A percentile compares a stretch with the other conserved stretches of the same genome.
Evolutionary conservation across 2,888 invertebrate species (phyloP).

Genomic region (Hypselothyrea guttata): DNA sequence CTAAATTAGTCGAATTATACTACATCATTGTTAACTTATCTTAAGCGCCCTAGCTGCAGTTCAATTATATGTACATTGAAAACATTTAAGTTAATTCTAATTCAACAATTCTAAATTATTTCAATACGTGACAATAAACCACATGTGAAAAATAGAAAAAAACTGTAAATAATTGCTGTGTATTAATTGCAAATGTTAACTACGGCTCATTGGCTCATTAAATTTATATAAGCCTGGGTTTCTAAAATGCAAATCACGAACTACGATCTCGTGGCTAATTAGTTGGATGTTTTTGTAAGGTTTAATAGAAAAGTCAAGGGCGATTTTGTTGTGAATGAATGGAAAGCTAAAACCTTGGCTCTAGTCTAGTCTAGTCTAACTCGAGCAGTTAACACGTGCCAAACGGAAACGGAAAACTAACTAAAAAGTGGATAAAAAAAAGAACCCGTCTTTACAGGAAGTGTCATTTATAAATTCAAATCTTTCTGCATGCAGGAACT

Average conservation of each 20-base stretch:
- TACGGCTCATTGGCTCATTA: conserved; percentile 5
- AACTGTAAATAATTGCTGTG: neutral
- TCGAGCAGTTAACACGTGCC: no score
- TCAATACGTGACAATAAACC: conserved; percentile 44
- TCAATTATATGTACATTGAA: conserved; percentile 8
- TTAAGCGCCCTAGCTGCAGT: conserved; percentile 37
- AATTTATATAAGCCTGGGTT: neutral
- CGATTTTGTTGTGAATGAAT: conserved; percentile 30
- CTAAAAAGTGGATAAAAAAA: conserved; percentile 27
- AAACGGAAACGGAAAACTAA: conserved; percentile 41
- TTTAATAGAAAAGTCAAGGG: conserved; percentile 54
- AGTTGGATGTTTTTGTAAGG: conserved; percentile 26
- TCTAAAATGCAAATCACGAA: conserved; percentile 42
- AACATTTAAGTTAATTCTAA: conserved; percentile 25
- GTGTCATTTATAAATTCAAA: neutral
- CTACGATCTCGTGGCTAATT: conserved; percentile 36
- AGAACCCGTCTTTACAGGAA: conserved; percentile 49
- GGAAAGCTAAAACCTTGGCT: conserved; percentile 54
- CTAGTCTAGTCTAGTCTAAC: conserved; percentile 19
- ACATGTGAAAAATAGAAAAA: conserved; percentile 20
- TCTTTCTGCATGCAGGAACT: conserved; percentile 4
- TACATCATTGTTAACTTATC: conserved; percentile 16
- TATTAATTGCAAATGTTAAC: conserved; percentile 3
- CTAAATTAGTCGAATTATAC: conserved; percentile 17
- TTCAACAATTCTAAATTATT: conserved; percentile 29